Evolutionary conservation across 2,888 invertebrate species (phyloP).

Genomic region (Chydorus sphaericus): DNA sequence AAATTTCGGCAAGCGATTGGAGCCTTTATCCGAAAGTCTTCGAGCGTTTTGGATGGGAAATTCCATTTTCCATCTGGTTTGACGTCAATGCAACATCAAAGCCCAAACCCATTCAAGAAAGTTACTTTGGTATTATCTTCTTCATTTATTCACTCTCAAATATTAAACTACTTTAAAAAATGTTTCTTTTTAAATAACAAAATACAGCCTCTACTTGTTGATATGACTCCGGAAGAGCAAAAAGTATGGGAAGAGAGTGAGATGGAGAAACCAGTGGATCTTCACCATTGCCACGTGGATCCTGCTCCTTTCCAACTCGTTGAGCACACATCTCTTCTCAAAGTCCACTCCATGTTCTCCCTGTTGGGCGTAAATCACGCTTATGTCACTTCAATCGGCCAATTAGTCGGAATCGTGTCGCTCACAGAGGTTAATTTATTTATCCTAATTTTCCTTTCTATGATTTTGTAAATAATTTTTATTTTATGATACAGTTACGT

Average conservation of each 20-base stretch:
- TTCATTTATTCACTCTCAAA: not conserved
- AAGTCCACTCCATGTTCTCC: constrained; percentile 38
- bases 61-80: not conserved
- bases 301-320: constrained; percentile 39
- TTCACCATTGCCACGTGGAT: constrained; percentile 28
- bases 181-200: constrained; percentile 6
- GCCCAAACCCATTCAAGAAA: constrained; percentile 66
- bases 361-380: constrained; percentile 37
- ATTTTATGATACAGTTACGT: constrained; percentile 58
- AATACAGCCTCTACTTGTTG: constrained; percentile 19
- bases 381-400: constrained; percentile 37
- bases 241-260: constrained; percentile 33
- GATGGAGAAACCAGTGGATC: constrained; percentile 25
- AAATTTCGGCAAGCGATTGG: constrained; percentile 10
- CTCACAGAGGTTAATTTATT: constrained; percentile 31
- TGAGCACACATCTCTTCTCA: constrained; percentile 30
- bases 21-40: not conserved
- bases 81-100: constrained; percentile 30
- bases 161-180: not conserved
- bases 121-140: constrained; percentile 55
- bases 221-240: constrained; percentile 28
- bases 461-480: no score
- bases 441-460: not conserved
- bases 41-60: not conserved
- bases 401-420: constrained; percentile 36